Percentiles rank a stretch among this genome's conserved stretches.
phyloP scores from a whole-genome alignment of 2,797 vertebrate species.

The Pristis pectinata region DNA sequence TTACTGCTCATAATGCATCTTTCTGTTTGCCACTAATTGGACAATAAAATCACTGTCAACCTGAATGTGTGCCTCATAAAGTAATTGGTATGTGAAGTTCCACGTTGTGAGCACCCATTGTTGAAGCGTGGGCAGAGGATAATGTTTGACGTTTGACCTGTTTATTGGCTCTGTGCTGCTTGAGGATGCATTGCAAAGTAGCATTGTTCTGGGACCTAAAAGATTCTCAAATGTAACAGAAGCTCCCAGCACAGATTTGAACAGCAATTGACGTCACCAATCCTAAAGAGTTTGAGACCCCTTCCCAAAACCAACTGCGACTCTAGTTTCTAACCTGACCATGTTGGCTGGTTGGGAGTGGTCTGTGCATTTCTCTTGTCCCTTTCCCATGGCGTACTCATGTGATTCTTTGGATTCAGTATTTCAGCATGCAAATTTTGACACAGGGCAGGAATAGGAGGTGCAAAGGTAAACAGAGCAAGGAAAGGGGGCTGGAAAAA shows the following conservation, averaged over 20 bases:
- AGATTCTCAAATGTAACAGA: background rate
- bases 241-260: background rate
- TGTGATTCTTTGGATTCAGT: background rate
- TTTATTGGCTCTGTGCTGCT: background rate
- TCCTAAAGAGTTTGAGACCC: background rate
- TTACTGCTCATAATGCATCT: background rate
- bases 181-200: background rate
- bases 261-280: background rate
- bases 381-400: background rate
- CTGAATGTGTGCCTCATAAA: background rate
- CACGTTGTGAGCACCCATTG: background rate
- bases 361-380: background rate
- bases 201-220: background rate
- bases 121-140: background rate
- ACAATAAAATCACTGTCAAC: constrained; percentile 14
- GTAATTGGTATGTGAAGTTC: background rate
- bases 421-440: background rate
- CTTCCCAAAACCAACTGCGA: background rate
- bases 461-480: background rate
- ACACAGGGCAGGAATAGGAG: background rate
- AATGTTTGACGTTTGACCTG: background rate
- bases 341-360: background rate
- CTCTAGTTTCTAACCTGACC: background rate
- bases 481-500: background rate
- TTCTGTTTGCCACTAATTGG: constrained; percentile 15